phyloP scores from a whole-genome alignment of 2,888 invertebrate genomes.

The Halictus quadricinctus region DNA sequence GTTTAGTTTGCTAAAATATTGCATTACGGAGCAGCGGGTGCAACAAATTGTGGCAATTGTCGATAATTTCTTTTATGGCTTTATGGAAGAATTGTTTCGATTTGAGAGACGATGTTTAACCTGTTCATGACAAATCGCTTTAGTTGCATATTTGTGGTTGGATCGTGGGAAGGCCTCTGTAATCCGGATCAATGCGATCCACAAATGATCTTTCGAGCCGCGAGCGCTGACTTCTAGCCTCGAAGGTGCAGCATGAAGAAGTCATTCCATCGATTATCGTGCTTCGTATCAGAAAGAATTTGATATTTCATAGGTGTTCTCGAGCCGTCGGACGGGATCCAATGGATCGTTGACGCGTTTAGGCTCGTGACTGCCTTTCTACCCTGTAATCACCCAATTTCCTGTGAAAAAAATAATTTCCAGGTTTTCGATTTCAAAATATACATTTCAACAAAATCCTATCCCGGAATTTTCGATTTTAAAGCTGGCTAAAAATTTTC shows the following conservation, averaged over 20 bases:
- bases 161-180: constrained; percentile 53
- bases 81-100: background rate
- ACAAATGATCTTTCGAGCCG: constrained; percentile 55
- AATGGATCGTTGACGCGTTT: constrained; percentile 22
- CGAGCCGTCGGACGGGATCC: background rate
- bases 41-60: constrained; percentile 8
- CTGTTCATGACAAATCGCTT: constrained; percentile 16
- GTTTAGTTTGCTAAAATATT: background rate
- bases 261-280: constrained; percentile 57
- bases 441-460: background rate
- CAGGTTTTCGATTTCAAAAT: background rate
- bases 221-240: constrained; percentile 46
- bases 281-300: constrained; percentile 50
- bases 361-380: background rate
- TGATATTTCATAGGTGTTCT: constrained; percentile 52
- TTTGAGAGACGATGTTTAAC: background rate
- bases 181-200: constrained; percentile 55
- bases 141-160: background rate
- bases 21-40: background rate
- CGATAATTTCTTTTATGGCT: background rate
- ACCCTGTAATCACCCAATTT: background rate
- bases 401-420: background rate
- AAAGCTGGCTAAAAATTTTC: no score
- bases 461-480: background rate
- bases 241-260: constrained; percentile 55